Evolutionary conservation across 2,888 invertebrate species (phyloP).

Genomic region (Eulithis prunata): DNA sequence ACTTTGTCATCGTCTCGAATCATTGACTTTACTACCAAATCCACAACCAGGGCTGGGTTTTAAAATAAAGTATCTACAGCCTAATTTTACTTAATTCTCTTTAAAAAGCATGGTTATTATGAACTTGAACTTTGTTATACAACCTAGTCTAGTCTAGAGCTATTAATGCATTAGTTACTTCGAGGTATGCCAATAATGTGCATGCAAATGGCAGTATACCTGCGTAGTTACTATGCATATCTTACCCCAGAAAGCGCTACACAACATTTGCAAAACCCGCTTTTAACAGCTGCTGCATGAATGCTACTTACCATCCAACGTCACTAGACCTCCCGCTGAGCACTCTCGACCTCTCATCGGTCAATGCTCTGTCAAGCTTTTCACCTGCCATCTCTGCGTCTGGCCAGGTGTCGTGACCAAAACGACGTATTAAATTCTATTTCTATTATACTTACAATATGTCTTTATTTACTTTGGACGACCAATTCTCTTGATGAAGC

Average conservation of each 20-base stretch:
- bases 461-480: not conserved
- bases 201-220: too few relatives aligned
- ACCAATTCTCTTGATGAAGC: too few relatives aligned
- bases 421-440: slow-evolving; percentile 12
- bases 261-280: slow-evolving; percentile 12
- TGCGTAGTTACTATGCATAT: not conserved
- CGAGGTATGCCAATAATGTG: too few relatives aligned
- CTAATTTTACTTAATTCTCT: too few relatives aligned
- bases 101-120: too few relatives aligned
- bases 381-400: slow-evolving; percentile 24
- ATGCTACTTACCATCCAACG: slow-evolving; percentile 11
- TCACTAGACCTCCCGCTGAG: slow-evolving; percentile 27
- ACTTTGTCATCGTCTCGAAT: too few relatives aligned
- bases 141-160: too few relatives aligned
- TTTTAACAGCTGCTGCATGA: slow-evolving; percentile 18
- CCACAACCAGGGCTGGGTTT: too few relatives aligned
- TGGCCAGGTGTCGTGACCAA: slow-evolving; percentile 21
- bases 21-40: too few relatives aligned
- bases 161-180: too few relatives aligned
- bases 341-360: slow-evolving; percentile 25
- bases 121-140: too few relatives aligned
- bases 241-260: not conserved
- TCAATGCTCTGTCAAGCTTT: slow-evolving; percentile 25
- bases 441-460: slow-evolving; percentile 12
- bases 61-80: too few relatives aligned